These are phyloP conservation scores for Leptopterna dolabrata DNA, from an alignment of 2,888 invertebrate species.

Conservation along the genomic window DNA sequence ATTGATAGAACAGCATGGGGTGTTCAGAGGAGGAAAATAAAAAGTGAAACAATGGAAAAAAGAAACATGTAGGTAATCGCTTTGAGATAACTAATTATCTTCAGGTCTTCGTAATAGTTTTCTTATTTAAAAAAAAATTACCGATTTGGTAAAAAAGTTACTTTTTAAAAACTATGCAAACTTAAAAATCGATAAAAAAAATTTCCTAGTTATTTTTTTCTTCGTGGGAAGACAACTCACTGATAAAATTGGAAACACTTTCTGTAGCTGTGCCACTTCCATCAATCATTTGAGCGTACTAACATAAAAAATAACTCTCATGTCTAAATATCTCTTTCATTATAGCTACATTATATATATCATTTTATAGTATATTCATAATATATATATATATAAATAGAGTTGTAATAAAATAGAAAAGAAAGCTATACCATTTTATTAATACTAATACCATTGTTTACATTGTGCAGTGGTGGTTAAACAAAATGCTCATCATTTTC, in stretches of 20 bases:
- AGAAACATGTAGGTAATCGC: neutral
- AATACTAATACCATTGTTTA: conserved; percentile 61
- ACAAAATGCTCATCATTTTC: conserved; percentile 46
- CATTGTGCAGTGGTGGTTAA: conserved; percentile 61
- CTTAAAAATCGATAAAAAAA: conserved; percentile 50
- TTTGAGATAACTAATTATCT: neutral
- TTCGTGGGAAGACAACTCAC: conserved; percentile 61
- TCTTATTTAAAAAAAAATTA: neutral
- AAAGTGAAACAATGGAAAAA: neutral
- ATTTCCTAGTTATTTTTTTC: conserved; percentile 57
- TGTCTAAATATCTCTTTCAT: conserved; percentile 61
- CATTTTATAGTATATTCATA: conserved; percentile 61
- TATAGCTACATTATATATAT: conserved; percentile 63
- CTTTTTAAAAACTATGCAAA: conserved; percentile 57
- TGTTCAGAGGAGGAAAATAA: neutral
- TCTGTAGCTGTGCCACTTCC: conserved; percentile 60
- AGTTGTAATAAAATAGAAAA: conserved; percentile 65
- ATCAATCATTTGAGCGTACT: conserved; percentile 64
- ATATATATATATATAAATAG: conserved; percentile 62
- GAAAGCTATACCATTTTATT: conserved; percentile 61
- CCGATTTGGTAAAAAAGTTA: neutral
- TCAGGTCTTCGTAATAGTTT: neutral
- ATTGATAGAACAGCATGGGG: neutral
- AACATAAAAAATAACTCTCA: conserved; percentile 64
- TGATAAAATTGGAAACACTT: conserved; percentile 61